phyloP scores from a whole-genome alignment of 2,797 vertebrate species.

The Pseudochaenichthys georgianus region DNA sequence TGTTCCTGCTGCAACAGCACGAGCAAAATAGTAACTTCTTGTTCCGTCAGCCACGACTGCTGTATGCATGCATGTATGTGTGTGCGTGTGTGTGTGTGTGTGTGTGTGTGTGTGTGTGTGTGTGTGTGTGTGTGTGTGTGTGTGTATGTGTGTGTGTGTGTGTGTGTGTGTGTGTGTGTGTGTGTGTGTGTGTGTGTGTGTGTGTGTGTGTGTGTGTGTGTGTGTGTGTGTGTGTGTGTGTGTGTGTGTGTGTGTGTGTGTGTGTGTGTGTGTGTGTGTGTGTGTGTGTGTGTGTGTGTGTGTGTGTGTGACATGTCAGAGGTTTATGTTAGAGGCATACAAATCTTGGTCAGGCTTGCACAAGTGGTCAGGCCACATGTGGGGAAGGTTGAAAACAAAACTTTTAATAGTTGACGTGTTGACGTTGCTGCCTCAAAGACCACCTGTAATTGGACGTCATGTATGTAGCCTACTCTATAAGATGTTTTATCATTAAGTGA shows the following conservation, averaged over 20 bases:
- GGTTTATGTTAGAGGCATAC: conserved; percentile 68
- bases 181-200: neutral
- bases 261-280: conserved; percentile 45
- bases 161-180: neutral
- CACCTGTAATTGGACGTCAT: conserved; percentile 71
- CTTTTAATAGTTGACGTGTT: conserved; percentile 62
- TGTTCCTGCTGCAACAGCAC: too few relatives aligned
- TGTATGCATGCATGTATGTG: neutral
- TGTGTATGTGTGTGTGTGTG: neutral
- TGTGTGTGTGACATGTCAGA: conserved; percentile 37
- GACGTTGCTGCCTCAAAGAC: conserved; percentile 79
- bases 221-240: neutral
- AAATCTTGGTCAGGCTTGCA: conserved; percentile 47
- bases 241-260: neutral
- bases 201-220: too few relatives aligned
- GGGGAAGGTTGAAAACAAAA: conserved; percentile 72
- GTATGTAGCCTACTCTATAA: conserved; percentile 7
- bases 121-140: too few relatives aligned
- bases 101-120: too few relatives aligned
- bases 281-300: conserved; percentile 39
- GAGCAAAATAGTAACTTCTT: conserved; percentile 18
- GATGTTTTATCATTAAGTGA: neutral
- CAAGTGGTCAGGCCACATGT: conserved; percentile 72
- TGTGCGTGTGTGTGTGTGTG: neutral
- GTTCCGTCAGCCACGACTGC: conserved; percentile 10